These are phyloP conservation scores for Eolophus roseicapilla DNA, from an alignment of 2,113 vertebrate genomes.

Conservation along the genomic window DNA sequence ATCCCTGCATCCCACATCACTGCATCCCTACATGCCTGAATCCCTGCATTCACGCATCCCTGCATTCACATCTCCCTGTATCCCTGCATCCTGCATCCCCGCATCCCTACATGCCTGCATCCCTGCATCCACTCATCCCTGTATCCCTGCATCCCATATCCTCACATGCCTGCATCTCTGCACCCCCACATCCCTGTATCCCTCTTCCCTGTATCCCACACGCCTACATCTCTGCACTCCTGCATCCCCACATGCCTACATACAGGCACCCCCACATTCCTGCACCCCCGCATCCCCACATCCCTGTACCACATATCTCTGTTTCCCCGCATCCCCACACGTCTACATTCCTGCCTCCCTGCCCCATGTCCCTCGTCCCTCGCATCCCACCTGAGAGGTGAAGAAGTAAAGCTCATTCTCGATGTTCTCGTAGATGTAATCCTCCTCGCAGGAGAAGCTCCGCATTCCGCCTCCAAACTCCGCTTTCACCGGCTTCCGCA, in stretches of 20 bases:
- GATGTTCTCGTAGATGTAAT: constrained; percentile 97
- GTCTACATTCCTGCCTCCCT: fast-evolving
- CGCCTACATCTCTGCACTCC: neutral
- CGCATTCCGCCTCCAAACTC: constrained; percentile 91
- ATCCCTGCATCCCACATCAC: neutral
- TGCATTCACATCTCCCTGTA: neutral
- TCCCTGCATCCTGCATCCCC: neutral
- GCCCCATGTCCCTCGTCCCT: neutral
- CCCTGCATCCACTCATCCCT: neutral
- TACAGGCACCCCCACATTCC: too few species aligned
- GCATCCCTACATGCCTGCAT: neutral
- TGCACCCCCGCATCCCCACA: neutral
- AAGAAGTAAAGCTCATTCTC: constrained; percentile 96
- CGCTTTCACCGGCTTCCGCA: constrained; percentile 88
- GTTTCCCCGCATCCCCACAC: neutral
- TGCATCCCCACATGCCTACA: too few species aligned
- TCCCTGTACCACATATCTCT: neutral
- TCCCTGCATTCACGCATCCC: neutral
- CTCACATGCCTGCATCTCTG: neutral
- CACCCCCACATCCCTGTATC: neutral
- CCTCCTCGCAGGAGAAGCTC: constrained; percentile 93
- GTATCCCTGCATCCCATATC: neutral
- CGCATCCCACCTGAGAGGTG: constrained; percentile 86
- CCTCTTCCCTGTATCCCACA: too few species aligned
- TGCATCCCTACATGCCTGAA: too few species aligned